These are phyloP conservation scores for Oedothorax gibbosus DNA, from an alignment of 1,140 invertebrate species.

Conservation along the genomic window DNA sequence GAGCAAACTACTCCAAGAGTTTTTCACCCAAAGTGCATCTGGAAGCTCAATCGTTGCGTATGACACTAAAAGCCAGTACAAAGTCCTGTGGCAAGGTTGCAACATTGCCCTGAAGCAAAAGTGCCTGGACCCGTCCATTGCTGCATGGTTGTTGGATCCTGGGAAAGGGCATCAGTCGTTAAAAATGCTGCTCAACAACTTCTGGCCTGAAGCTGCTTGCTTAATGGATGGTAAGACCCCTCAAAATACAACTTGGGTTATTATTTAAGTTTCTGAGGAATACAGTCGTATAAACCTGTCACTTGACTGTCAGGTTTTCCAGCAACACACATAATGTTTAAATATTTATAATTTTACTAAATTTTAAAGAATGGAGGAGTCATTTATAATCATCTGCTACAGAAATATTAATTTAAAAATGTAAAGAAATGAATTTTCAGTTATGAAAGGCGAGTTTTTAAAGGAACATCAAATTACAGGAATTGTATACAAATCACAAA, in stretches of 20 bases:
- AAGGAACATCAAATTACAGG: no score
- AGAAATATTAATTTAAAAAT: no score
- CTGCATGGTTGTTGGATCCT: constrained; percentile 82
- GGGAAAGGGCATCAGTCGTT: constrained; percentile 66
- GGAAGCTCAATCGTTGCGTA: constrained; percentile 70
- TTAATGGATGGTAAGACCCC: constrained; percentile 37
- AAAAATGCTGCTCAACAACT: background rate
- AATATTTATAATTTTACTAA: no score
- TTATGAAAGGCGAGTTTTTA: no score
- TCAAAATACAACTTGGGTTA: background rate
- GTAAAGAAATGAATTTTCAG: no score
- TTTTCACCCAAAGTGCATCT: background rate
- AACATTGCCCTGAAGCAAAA: constrained; percentile 20
- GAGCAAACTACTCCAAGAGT: constrained; percentile 15
- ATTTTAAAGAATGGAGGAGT: no score
- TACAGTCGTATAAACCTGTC: no score
- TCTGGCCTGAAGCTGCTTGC: constrained; percentile 5
- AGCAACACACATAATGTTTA: no score
- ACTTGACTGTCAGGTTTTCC: no score
- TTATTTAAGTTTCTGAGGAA: no score
- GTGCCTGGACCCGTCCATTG: constrained; percentile 78
- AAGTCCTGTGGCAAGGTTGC: constrained; percentile 62
- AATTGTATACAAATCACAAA: no score
- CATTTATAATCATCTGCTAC: no score
- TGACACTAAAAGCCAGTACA: constrained; percentile 76